These are phyloP conservation scores for Atrichornis clamosus DNA, from an alignment of 2,113 vertebrate species.

Conservation along the genomic window DNA sequence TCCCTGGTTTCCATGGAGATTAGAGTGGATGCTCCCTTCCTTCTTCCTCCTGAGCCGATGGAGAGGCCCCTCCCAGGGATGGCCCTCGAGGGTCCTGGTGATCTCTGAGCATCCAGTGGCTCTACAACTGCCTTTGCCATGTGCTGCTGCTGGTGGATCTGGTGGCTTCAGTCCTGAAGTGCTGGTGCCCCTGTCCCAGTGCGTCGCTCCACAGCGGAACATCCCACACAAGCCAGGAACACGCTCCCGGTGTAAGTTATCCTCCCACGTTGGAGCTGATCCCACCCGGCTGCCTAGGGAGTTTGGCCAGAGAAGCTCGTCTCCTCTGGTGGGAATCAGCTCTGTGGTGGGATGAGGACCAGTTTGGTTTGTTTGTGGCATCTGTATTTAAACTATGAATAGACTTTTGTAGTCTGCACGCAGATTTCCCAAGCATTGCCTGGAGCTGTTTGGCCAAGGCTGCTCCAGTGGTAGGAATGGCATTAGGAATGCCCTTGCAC, in stretches of 20 bases:
- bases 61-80: fast-evolving
- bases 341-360: background rate
- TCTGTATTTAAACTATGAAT: background rate
- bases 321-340: background rate
- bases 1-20: slow-evolving; percentile 68
- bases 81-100: fast-evolving
- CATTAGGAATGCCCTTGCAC: background rate
- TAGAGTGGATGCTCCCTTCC: background rate
- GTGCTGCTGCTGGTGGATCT: background rate
- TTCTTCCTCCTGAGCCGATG: background rate
- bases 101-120: fast-evolving
- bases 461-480: background rate
- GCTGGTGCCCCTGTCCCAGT: background rate
- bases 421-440: background rate
- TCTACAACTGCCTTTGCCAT: background rate
- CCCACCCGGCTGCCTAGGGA: background rate
- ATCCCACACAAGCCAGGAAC: background rate
- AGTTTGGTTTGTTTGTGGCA: background rate
- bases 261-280: background rate
- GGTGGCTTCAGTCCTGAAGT: background rate
- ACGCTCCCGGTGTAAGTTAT: background rate
- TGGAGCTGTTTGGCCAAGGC: background rate
- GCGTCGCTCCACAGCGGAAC: background rate
- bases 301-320: background rate
- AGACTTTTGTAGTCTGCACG: background rate